A percentile compares a stretch with the other conserved stretches of the same genome.
phyloP scores from a whole-genome alignment of 2,888 invertebrate species.

The Drosophila vallismaia region DNA sequence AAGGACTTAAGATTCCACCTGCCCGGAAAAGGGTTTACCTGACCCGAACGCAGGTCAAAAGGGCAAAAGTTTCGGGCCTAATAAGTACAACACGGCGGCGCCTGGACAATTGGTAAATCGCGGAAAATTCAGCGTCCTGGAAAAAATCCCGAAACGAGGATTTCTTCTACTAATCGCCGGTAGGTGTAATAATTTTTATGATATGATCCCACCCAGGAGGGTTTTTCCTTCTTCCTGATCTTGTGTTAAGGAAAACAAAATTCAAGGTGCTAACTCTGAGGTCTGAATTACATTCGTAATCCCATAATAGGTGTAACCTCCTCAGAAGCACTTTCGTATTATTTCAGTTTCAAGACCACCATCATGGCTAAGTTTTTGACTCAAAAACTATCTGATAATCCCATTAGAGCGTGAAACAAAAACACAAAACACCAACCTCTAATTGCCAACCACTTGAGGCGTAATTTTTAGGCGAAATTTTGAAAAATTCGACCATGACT shows the following conservation, averaged over 20 bases:
- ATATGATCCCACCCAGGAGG: not conserved
- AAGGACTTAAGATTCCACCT: conserved; percentile 27
- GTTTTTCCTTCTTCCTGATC: conserved; percentile 10
- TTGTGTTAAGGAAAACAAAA: not conserved
- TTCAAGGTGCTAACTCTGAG: not conserved
- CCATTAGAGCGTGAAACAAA: conserved; percentile 31
- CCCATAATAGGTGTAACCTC: not conserved
- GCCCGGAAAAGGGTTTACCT: conserved; percentile 37
- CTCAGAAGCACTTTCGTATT: not conserved
- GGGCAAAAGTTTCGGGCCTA: not conserved
- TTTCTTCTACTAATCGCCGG: not conserved
- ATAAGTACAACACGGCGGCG: conserved; percentile 4
- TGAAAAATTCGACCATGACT: conserved; percentile 35
- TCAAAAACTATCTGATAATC: conserved; percentile 13
- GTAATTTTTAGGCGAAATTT: conserved; percentile 16
- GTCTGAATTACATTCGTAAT: not conserved
- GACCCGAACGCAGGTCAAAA: not conserved
- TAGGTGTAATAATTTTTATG: conserved; percentile 24
- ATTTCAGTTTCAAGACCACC: conserved; percentile 28
- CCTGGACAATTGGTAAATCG: conserved; percentile 30
- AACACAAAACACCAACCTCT: conserved; percentile 24
- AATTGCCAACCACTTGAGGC: conserved; percentile 66
- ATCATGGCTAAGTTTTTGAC: conserved; percentile 24
- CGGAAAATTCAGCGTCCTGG: conserved; percentile 5
- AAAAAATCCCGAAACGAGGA: conserved; percentile 11